Evolutionary conservation across 2,797 vertebrate genomes (phyloP).

Genomic region (Poecilia picta): DNA sequence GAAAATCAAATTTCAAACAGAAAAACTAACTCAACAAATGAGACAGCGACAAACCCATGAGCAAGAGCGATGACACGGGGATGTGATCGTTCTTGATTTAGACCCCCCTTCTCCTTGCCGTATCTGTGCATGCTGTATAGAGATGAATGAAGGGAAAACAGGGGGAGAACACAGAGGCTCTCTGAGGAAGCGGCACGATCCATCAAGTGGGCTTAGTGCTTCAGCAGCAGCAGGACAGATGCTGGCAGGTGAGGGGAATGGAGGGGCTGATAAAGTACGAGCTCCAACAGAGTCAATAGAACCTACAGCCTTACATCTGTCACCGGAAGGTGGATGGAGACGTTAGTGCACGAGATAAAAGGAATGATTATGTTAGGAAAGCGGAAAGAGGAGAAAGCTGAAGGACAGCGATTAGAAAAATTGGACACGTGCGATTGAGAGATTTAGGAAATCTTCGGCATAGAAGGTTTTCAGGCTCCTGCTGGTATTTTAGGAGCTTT

Average conservation of each 20-base stretch:
- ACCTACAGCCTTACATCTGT: constrained; percentile 71
- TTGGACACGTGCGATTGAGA: constrained; percentile 31
- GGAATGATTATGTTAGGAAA: constrained; percentile 40
- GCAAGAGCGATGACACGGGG: constrained; percentile 80
- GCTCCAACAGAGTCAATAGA: constrained; percentile 85
- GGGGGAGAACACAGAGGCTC: constrained; percentile 54
- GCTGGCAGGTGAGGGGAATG: constrained; percentile 67
- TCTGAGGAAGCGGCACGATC: constrained; percentile 79
- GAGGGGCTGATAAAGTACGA: constrained; percentile 86
- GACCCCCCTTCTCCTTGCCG: constrained; percentile 59
- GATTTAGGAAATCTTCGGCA: constrained; percentile 31
- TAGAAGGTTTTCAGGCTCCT: neutral
- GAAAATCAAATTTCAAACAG: constrained; percentile 82
- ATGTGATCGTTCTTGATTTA: constrained; percentile 77
- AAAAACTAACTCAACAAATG: constrained; percentile 83
- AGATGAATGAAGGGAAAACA: constrained; percentile 65
- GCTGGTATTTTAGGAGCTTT: constrained; percentile 19
- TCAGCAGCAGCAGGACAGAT: constrained; percentile 80
- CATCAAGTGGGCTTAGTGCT: constrained; percentile 85
- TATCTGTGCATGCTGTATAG: constrained; percentile 61
- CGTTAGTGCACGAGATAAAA: constrained; percentile 46
- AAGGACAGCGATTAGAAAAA: constrained; percentile 42
- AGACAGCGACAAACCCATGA: constrained; percentile 83
- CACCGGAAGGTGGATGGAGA: constrained; percentile 58
- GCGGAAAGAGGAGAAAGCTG: constrained; percentile 32